Base-by-base conservation (phyloP, 2,113 vertebrate genomes). In the Eretmochelys imbricata region DNA sequence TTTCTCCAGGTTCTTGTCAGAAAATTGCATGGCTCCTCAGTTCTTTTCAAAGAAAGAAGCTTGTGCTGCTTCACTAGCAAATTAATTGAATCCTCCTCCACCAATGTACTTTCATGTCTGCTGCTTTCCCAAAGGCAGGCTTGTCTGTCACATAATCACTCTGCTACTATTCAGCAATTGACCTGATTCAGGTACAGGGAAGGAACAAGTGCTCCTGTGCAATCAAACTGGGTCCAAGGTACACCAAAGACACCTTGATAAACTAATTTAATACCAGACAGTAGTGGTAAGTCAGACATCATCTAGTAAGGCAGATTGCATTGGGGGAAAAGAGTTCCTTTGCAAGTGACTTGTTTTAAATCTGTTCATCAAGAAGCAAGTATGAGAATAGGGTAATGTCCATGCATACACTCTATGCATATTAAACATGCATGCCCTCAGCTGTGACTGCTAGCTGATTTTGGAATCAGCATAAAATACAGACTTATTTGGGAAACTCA, bases 121-220 rank as follows among this genome's bases (percentile, higher is more conserved):
- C 82, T 85, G 54, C 84, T 86, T 93, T 98, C 97, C 94, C 97
- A 97, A 79, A 97, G 94, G 95, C 76, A 89, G 88, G 42, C 92
- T 93, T 96, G 94, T 95, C 97, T 97, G 88, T 98, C 97, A 98
- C 85, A 93, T 78, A 92, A 81, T 97, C 92, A 94, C 91, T 96
- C 83, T 92, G 91, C 85, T 90, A 75, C 87, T 96, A 80, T 93
- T 98, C 94, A 93, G 87, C 89, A 84, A 88, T 72, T 98, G 97
- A 97, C 95, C 95, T 97, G 96, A 96, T 97, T 96, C 65, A 94
- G 4, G 53, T 81, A 89, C 72, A 50, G 89, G 91, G 92, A 94
- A 95, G 57, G 69, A 96, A 80, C 83, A 94, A 97, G 48, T 49
- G 51, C 38, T 97, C 93, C 83, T 88, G 48, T 97, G 88, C 93